Percentiles rank a stretch among this genome's conserved stretches.
Conservation (phyloP, 2,113 vertebrate species). For the Colinus virginianus region DNA sequence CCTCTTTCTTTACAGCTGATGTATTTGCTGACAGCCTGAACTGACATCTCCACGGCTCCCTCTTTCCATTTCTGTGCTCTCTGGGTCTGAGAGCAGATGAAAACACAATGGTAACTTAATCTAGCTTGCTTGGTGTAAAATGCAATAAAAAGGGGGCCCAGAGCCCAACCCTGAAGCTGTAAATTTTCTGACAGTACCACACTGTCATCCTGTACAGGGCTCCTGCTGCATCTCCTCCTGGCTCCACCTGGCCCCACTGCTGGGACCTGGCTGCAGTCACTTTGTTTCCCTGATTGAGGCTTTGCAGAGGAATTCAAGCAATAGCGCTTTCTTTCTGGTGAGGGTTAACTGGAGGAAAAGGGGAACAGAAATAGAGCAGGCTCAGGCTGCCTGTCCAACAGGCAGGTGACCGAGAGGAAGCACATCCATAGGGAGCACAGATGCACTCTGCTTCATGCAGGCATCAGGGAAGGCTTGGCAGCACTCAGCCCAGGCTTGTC, state of each 20-base stretch:
- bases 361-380: background rate
- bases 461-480: background rate
- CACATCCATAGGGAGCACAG: background rate
- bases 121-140: background rate
- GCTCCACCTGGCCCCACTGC: background rate
- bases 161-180: background rate
- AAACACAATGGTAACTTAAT: background rate
- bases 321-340: background rate
- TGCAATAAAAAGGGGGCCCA: constrained; percentile 28
- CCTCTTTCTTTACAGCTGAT: background rate
- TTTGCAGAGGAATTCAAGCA: background rate
- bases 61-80: background rate
- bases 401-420: background rate
- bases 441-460: background rate
- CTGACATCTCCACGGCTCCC: background rate
- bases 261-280: background rate
- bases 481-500: background rate
- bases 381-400: background rate
- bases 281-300: background rate
- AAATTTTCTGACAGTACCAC: background rate
- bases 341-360: background rate
- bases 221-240: background rate
- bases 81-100: background rate
- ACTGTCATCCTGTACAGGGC: background rate
- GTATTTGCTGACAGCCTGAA: background rate